Evolutionary conservation across 2,888 invertebrate genomes (phyloP), one percentile per base, ranked within the genome.

Genomic region (Clistopyga incitator): DNA sequence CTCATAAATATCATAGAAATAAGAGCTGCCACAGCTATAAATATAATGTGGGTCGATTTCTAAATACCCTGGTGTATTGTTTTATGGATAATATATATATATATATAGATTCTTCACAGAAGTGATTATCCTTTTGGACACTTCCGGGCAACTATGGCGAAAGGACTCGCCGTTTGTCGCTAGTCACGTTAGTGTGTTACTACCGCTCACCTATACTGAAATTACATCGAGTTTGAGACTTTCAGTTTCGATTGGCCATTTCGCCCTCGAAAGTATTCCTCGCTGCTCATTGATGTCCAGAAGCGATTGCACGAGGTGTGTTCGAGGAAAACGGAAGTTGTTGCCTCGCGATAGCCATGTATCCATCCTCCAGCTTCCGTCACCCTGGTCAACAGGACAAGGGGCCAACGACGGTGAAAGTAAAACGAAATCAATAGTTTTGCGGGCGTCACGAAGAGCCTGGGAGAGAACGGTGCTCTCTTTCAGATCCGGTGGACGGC

Each of bases 391-490:
- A 29, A 45, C 64, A 23, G 72, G 71, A 72, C 47, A 45, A 67
- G 20, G 47, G 70, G 29, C 71, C 71, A 59, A 67, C 56, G 54
- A 72, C 80, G 83, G 83, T 80, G 83, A 83, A 83, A 83, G 83
- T 83, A 47, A 72, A 77, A 80, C 72, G 79, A 83, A 83, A 83
- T 80, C 76, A 77, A 83, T 77, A 77, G 76, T 68, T 77, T 68
- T 64, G 61, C 52, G 54, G 45, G 54, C 64, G 61, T 61, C 70
- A 70, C 78, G 70, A 38, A 68, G 74, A 18, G 23, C 45, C 56
- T 59, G 76, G 23, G 67, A 80, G 71, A 80, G 61, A 72, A 67
- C 59, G 70, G 56, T 8, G 59, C n/a, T 29, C 71, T 23, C 54
- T 25, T 67, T 67, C 54, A 23, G 42, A 42, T 54, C 54, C 42